A percentile compares a stretch with the other conserved stretches of the same genome.
Evolutionary conservation across 2,797 vertebrate genomes (phyloP).

Genomic region (Antennarius maculatus): DNA sequence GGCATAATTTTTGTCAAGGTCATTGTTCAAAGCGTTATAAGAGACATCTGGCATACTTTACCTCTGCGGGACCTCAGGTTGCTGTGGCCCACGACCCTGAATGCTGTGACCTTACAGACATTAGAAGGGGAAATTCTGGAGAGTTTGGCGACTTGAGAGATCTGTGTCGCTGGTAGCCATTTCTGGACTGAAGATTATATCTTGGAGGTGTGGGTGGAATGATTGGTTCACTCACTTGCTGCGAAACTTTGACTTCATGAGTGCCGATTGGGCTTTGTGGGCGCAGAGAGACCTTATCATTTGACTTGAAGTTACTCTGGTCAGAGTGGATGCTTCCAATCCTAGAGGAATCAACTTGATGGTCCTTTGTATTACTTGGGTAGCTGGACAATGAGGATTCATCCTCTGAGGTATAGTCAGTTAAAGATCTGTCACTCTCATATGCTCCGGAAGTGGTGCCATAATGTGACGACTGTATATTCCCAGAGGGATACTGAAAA

Average conservation of each 20-base stretch:
- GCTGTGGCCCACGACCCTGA: not conserved
- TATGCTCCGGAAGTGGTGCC: not conserved
- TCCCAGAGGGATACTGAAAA: conserved; percentile 17
- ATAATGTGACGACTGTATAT: not conserved
- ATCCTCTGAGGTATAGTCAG: rapidly evolving
- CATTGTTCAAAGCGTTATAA: not conserved
- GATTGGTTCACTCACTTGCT: not conserved
- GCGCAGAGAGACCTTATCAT: rapidly evolving
- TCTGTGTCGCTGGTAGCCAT: not conserved
- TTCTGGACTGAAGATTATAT: conserved; percentile 22
- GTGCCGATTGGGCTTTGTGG: not conserved
- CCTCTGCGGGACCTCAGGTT: not conserved
- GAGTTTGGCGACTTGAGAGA: not conserved
- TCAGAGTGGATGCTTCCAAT: not conserved
- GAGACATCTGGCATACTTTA: not conserved
- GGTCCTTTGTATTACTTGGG: not conserved
- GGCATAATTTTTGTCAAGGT: rapidly evolving
- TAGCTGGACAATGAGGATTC: not conserved
- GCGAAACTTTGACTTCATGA: not conserved
- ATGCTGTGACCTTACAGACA: not conserved
- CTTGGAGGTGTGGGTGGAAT: not conserved
- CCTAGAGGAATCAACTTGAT: not conserved
- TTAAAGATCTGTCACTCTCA: not conserved
- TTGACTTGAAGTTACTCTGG: not conserved
- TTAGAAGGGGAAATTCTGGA: not conserved